Base-by-base conservation (phyloP, 2,888 invertebrate genomes). In the Pollenia griseotomentosa region DNA sequence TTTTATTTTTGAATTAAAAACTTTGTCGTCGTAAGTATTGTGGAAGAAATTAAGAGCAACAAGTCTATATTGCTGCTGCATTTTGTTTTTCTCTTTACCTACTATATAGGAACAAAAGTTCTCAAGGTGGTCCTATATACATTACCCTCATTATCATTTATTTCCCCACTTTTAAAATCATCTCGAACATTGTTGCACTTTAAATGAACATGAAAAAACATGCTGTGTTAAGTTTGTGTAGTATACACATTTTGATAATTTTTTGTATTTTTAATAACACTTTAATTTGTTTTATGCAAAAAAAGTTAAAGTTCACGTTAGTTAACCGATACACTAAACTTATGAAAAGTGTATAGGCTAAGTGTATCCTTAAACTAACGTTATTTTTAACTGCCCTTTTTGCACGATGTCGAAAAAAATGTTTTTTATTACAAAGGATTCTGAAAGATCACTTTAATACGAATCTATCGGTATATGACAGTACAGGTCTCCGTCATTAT, bases 51-150 rank as follows among this genome's bases (percentile, higher is more conserved):
- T n/a, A 59, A 4, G 16, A 59, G 44, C 48, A 44, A 70, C 11
- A 61, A 51, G 11, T 23, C 71, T 42, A 75, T 48, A 75, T 63
- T 73, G 78, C 80, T 78, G 84, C 84, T 87, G 84, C 87, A 87
- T 87, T 87, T 87, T 87, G 87, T 74, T 12, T 46, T 40, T 14
- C 55, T 68, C 16, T 53, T 8, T 6, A 33, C n/a, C 33, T 11
- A 33, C 44, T 63, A 10, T 19, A 3, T 46, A 23, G 14, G 16
- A 40, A 70, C 10, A 53, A 46, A 63, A 42, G 59, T 6, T 1
- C 12, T 68, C 23, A 53, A 44, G 14, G 53, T 46, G 46, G 19
- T 63, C 80, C 65, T 19, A 71, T 16, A 74, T 68, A 40, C 12
- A 4, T 48, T n/a, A 23, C 33, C 46, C n/a, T 16, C 40, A 33